Conservation (phyloP, 2,113 vertebrate genomes). For the Aramus guarauna region DNA sequence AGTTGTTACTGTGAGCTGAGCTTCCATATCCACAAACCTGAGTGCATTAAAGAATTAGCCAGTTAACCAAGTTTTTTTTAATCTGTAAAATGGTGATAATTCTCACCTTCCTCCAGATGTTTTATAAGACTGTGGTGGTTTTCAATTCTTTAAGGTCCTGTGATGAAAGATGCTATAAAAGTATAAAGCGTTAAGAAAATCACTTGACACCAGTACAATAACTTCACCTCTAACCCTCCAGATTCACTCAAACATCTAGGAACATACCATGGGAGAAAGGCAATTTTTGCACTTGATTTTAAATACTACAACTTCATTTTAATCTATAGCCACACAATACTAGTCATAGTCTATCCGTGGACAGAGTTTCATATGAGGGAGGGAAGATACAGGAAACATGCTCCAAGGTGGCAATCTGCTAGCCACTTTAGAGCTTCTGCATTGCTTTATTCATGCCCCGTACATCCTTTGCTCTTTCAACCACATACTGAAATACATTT, state of each 20-base stretch:
- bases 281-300: neutral
- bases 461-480: neutral
- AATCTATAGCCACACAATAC: neutral
- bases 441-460: neutral
- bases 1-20: neutral
- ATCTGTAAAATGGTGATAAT: neutral
- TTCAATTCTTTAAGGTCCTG: neutral
- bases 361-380: neutral
- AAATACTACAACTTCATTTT: neutral
- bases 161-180: neutral
- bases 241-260: neutral
- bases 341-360: neutral
- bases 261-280: neutral
- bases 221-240: neutral
- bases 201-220: neutral
- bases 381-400: neutral
- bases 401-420: neutral
- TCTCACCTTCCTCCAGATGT: neutral
- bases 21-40: neutral
- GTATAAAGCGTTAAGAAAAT: neutral
- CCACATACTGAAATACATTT: neutral
- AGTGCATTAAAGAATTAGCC: neutral
- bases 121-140: neutral
- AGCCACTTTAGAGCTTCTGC: neutral
- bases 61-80: neutral